Evolutionary conservation across 2,797 vertebrate genomes (phyloP).

Genomic region (Lophius americanus): DNA sequence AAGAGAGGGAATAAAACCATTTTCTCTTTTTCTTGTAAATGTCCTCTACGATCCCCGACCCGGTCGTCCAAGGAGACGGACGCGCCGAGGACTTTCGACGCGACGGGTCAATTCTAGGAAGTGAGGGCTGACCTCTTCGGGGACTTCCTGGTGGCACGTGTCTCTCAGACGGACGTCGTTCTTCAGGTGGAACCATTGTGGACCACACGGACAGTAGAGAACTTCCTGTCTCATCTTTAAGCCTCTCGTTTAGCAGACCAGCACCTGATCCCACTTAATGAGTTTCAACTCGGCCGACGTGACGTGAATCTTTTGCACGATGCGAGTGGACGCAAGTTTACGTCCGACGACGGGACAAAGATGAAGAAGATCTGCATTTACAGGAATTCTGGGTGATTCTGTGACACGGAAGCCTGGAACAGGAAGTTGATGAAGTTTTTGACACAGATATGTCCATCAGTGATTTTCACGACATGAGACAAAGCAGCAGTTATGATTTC

Average conservation of each 20-base stretch:
- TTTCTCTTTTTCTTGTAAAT: conserved; percentile 73
- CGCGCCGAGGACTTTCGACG: conserved; percentile 53
- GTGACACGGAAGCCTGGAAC: too few species aligned
- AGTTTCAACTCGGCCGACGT: not conserved
- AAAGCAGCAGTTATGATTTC: too few species aligned
- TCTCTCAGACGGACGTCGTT: conserved; percentile 63
- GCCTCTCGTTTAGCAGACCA: conserved; percentile 13
- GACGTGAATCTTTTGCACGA: too few species aligned
- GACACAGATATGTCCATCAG: too few species aligned
- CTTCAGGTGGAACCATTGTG: conserved; percentile 47
- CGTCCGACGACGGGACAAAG: too few species aligned
- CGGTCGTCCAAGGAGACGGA: conserved; percentile 47
- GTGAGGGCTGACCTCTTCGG: conserved; percentile 70
- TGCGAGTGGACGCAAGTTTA: too few species aligned
- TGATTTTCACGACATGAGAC: too few species aligned
- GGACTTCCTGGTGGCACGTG: conserved; percentile 67
- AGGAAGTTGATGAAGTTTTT: too few species aligned
- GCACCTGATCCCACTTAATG: conserved; percentile 25
- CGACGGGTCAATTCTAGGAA: conserved; percentile 72
- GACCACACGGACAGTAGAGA: conserved; percentile 43
- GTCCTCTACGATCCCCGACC: conserved; percentile 59
- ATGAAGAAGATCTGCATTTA: too few species aligned
- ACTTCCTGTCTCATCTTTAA: conserved; percentile 34
- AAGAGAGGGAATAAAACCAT: conserved; percentile 67
- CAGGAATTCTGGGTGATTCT: too few species aligned